Percentiles rank a stretch among this genome's conserved stretches.
These are phyloP conservation scores for Onthophagus taurus DNA, from an alignment of 1,140 invertebrate species.

Conservation along the genomic window DNA sequence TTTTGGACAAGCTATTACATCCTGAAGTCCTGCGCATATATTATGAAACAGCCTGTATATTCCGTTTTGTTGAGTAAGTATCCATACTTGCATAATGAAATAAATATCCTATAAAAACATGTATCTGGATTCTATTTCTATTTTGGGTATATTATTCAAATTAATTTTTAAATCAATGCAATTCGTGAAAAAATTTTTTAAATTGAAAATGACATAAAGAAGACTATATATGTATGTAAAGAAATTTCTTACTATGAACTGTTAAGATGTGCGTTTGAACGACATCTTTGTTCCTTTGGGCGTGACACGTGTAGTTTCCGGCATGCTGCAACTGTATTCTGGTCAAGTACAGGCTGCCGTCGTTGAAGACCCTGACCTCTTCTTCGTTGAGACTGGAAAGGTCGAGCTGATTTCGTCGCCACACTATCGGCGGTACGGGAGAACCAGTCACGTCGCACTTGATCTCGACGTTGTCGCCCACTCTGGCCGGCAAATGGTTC, in stretches of 20 bases:
- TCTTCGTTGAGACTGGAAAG: constrained; percentile 54
- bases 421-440: constrained; percentile 61
- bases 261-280: constrained; percentile 67
- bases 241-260: constrained; percentile 72
- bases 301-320: constrained; percentile 75
- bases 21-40: no score
- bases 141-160: no score
- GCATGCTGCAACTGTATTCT: constrained; percentile 65
- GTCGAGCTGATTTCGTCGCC: constrained; percentile 60
- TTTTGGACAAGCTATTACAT: no score
- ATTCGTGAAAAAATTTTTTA: no score
- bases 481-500: constrained; percentile 55
- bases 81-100: no score
- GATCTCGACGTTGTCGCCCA: constrained; percentile 71
- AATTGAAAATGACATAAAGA: no score
- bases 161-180: no score
- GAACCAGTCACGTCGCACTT: constrained; percentile 68
- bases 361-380: constrained; percentile 58
- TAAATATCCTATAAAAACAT: no score
- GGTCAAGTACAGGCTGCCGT: constrained; percentile 67
- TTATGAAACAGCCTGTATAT: no score
- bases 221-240: no score
- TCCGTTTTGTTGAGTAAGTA: no score
- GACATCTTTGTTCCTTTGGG: constrained; percentile 61
- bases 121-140: no score